Evolutionary conservation across 2,888 invertebrate species (phyloP).

Genomic region (Macrophya alboannulata): DNA sequence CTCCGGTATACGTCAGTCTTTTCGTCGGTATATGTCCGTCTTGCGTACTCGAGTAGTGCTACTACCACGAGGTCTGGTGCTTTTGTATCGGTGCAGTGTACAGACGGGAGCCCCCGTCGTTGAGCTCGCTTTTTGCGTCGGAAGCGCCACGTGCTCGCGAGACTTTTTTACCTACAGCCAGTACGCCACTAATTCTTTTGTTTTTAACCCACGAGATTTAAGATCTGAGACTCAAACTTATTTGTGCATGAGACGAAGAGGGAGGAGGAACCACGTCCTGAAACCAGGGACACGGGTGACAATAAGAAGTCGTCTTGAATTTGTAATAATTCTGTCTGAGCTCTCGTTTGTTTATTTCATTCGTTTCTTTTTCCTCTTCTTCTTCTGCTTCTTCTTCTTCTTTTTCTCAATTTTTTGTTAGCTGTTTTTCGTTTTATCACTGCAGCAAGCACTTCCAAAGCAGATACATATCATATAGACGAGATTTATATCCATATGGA

Average conservation of each 20-base stretch:
- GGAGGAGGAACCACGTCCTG: not conserved
- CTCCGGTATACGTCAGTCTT: constrained; percentile 22
- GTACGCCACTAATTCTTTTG: constrained; percentile 27
- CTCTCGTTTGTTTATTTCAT: constrained; percentile 12
- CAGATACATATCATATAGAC: constrained; percentile 47
- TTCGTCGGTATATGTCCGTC: constrained; percentile 28
- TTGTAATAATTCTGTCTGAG: constrained; percentile 47
- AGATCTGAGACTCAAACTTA: constrained; percentile 41
- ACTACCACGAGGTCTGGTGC: not conserved
- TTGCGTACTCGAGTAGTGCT: not conserved
- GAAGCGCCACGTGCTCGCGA: constrained; percentile 53
- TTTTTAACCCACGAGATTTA: constrained; percentile 49
- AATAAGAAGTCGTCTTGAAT: constrained; percentile 43
- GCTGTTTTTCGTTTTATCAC: not conserved
- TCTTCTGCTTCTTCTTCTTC: not conserved
- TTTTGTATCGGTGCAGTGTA: not conserved
- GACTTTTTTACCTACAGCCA: constrained; percentile 30
- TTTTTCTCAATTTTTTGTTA: not conserved
- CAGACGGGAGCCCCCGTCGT: constrained; percentile 4
- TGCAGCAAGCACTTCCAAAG: not conserved
- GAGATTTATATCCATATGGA: constrained; percentile 3
- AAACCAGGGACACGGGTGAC: constrained; percentile 27
- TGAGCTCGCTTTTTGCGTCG: constrained; percentile 31
- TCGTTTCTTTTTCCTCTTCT: not conserved
- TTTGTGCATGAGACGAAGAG: not conserved